Percentiles rank a stretch among this genome's conserved stretches.
phyloP scores from a whole-genome alignment of 2,888 invertebrate species.

The Rhagium mordax region DNA sequence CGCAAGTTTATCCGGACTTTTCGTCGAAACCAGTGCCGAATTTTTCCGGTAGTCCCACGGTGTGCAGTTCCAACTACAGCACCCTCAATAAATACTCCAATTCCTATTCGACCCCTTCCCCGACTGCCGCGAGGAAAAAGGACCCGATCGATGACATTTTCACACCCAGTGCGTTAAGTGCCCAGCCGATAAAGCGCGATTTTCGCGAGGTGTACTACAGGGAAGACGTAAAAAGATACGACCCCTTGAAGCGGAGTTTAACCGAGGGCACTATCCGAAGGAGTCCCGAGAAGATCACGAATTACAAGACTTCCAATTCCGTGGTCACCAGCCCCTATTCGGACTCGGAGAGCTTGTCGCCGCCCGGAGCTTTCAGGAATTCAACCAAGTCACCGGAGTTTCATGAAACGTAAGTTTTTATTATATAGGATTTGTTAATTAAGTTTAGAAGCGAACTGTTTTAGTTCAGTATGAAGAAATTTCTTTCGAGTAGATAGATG shows the following conservation, averaged over 20 bases:
- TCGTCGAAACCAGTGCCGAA: constrained; percentile 60
- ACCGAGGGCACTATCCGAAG: constrained; percentile 67
- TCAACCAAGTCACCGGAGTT: constrained; percentile 69
- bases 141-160: constrained; percentile 70
- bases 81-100: constrained; percentile 49
- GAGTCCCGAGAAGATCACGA: constrained; percentile 59
- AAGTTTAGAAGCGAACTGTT: background rate
- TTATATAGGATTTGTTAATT: background rate
- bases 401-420: constrained; percentile 70
- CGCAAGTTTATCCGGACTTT: constrained; percentile 65
- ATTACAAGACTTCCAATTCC: constrained; percentile 58
- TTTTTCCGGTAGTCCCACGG: constrained; percentile 46
- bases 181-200: constrained; percentile 65
- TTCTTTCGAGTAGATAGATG: background rate
- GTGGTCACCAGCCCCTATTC: constrained; percentile 65
- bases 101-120: constrained; percentile 43
- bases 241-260: constrained; percentile 67
- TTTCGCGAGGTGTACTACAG: constrained; percentile 67
- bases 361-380: constrained; percentile 67
- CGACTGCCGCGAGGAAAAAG: constrained; percentile 45
- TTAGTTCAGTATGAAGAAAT: background rate
- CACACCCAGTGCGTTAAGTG: constrained; percentile 66
- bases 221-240: constrained; percentile 65
- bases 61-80: constrained; percentile 62
- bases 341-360: constrained; percentile 68